Percentiles rank a stretch among this genome's conserved stretches.
These are phyloP conservation scores for Bradypodion ventrale DNA, from an alignment of 2,797 vertebrate genomes.

Conservation along the genomic window DNA sequence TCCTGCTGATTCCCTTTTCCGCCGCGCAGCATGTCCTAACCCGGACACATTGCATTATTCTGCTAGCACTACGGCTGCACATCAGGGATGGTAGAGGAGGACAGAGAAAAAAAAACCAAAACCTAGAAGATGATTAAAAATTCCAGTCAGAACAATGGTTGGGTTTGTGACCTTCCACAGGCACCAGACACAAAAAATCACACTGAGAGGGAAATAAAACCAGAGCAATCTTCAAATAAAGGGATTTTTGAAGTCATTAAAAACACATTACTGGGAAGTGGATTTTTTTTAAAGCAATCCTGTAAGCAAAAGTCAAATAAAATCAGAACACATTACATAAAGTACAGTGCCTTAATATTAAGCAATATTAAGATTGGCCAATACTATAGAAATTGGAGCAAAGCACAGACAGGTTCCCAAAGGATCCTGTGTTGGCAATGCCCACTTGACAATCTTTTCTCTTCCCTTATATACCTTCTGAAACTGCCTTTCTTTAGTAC, in stretches of 20 bases:
- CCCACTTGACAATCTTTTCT: too few relatives aligned
- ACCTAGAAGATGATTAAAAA: slow-evolving; percentile 42
- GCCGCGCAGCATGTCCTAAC: slow-evolving; percentile 53
- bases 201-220: slow-evolving; percentile 42
- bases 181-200: slow-evolving; percentile 50
- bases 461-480: too few relatives aligned
- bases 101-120: background rate
- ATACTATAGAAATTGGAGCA: too few relatives aligned
- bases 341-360: too few relatives aligned
- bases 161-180: slow-evolving; percentile 56
- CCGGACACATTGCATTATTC: slow-evolving; percentile 43
- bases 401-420: too few relatives aligned
- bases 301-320: too few relatives aligned
- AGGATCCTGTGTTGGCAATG: too few relatives aligned
- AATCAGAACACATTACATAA: too few relatives aligned
- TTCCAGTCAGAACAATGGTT: slow-evolving; percentile 52
- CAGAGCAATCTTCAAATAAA: background rate
- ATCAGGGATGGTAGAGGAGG: slow-evolving; percentile 48
- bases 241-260: background rate
- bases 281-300: too few relatives aligned
- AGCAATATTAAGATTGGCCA: too few relatives aligned
- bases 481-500: too few relatives aligned
- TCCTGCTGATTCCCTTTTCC: slow-evolving; percentile 4
- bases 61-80: slow-evolving; percentile 62
- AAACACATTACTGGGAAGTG: background rate